A percentile compares a stretch with the other conserved stretches of the same genome.
Evolutionary conservation across 2,113 vertebrate genomes (phyloP).

Genomic region (Brienomyrus brachyistius): DNA sequence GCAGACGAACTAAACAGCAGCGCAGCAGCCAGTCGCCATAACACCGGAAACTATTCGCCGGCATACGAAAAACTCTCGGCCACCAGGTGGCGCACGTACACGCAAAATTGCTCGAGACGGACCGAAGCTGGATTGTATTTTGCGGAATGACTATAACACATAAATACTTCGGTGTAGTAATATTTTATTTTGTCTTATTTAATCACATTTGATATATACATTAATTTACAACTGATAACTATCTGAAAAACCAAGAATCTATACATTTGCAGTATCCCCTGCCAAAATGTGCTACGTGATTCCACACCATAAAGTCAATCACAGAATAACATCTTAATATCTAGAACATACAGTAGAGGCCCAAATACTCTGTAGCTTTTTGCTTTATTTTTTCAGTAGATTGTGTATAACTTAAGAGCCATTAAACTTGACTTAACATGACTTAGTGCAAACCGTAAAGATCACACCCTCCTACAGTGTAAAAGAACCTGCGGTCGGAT

Average conservation of each 20-base stretch:
- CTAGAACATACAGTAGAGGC: conserved; percentile 11
- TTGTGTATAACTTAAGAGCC: not conserved
- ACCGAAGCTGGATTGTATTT: not conserved
- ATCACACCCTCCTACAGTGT: not conserved
- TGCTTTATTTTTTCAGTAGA: not conserved
- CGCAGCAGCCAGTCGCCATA: conserved; percentile 58
- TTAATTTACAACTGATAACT: conserved; percentile 18
- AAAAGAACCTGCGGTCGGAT: not conserved
- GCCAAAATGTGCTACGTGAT: not conserved
- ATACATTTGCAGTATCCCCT: not conserved
- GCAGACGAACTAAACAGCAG: conserved; percentile 28
- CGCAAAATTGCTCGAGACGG: not conserved
- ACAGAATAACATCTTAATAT: conserved; percentile 1
- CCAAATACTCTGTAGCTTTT: not conserved
- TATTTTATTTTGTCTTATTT: conserved; percentile 16
- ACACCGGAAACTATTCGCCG: conserved; percentile 64
- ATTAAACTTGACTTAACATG: not conserved
- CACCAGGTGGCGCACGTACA: conserved; percentile 38
- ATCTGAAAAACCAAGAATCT: not conserved
- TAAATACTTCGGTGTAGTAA: not conserved
- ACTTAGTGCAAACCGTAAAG: conserved; percentile 39
- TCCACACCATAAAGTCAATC: not conserved
- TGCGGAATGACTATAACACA: not conserved
- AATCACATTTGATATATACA: conserved; percentile 25
- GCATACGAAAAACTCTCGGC: not conserved